A percentile compares a stretch with the other conserved stretches of the same genome.
Evolutionary conservation across 35 echinoderm and acorn worm species (phyloP).

Genomic region (Apostichopus japonicus): DNA sequence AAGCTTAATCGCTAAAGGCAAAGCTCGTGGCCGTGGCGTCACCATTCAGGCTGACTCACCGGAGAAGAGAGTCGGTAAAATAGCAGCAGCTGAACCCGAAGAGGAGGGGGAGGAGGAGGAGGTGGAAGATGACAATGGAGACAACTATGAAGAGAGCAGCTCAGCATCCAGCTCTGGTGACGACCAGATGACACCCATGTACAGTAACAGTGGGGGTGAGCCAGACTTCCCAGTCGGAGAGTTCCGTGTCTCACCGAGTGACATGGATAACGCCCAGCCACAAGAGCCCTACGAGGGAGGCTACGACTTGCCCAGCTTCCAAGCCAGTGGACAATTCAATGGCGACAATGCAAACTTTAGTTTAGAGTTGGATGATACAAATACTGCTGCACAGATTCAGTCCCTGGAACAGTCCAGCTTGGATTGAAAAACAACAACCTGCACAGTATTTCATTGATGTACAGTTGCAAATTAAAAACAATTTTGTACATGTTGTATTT

Average conservation of each 20-base stretch:
- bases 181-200: slow-evolving; percentile 29
- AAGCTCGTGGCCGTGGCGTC: slow-evolving; percentile 73
- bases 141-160: slow-evolving; percentile 1
- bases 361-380: background rate
- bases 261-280: slow-evolving; percentile 50
- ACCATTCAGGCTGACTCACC: slow-evolving; percentile 81
- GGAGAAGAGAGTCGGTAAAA: slow-evolving; percentile 29
- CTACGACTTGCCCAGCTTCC: slow-evolving; percentile 72
- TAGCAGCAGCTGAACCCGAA: background rate
- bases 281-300: slow-evolving; percentile 73
- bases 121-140: background rate
- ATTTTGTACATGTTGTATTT: slow-evolving; percentile 55
- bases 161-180: slow-evolving; percentile 63
- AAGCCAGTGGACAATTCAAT: slow-evolving; percentile 69
- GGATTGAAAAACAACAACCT: background rate
- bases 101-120: slow-evolving; percentile 30
- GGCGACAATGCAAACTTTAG: slow-evolving; percentile 56
- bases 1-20: slow-evolving; percentile 39
- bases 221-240: slow-evolving; percentile 64
- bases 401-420: background rate
- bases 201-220: slow-evolving; percentile 51
- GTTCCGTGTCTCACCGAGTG: slow-evolving; percentile 67
- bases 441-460: slow-evolving; percentile 43
- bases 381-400: background rate
- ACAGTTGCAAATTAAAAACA: slow-evolving; percentile 31